Evolutionary conservation across 2,113 vertebrate species (phyloP).

Genomic region (Crotophaga sulcirostris): DNA sequence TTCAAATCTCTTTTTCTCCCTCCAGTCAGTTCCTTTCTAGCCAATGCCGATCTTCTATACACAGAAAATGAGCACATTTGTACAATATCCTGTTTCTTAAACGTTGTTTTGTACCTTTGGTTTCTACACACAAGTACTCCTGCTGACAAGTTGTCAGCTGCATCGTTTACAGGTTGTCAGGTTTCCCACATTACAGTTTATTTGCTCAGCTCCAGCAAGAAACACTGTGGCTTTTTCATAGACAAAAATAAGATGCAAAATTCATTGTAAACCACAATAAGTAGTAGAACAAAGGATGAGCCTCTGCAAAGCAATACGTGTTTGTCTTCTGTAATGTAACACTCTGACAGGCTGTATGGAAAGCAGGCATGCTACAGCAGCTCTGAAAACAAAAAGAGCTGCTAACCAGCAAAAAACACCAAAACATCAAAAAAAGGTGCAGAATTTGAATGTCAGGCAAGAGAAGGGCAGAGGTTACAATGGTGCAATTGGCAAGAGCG

Average conservation of each 20-base stretch:
- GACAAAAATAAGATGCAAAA: background rate
- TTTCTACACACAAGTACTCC: background rate
- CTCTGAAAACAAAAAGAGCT: background rate
- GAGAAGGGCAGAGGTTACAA: background rate
- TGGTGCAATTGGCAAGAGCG: background rate
- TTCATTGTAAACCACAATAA: background rate
- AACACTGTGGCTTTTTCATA: background rate
- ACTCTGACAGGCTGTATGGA: background rate
- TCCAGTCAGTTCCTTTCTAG: background rate
- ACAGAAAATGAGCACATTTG: background rate
- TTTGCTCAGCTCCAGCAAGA: background rate
- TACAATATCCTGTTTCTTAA: slow-evolving; percentile 16
- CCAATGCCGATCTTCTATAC: background rate
- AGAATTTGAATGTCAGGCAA: background rate
- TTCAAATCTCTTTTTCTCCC: background rate
- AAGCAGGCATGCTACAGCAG: background rate
- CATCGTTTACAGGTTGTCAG: background rate
- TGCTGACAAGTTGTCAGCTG: background rate
- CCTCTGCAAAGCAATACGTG: background rate
- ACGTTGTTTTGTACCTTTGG: background rate
- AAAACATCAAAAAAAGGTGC: slow-evolving; percentile 5
- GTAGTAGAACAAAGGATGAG: background rate
- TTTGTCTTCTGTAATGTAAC: background rate
- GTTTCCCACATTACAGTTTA: background rate
- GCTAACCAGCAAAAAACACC: slow-evolving; percentile 22